phyloP scores from a whole-genome alignment of 2,113 vertebrate genomes.

The Phaethornis superciliosus region DNA sequence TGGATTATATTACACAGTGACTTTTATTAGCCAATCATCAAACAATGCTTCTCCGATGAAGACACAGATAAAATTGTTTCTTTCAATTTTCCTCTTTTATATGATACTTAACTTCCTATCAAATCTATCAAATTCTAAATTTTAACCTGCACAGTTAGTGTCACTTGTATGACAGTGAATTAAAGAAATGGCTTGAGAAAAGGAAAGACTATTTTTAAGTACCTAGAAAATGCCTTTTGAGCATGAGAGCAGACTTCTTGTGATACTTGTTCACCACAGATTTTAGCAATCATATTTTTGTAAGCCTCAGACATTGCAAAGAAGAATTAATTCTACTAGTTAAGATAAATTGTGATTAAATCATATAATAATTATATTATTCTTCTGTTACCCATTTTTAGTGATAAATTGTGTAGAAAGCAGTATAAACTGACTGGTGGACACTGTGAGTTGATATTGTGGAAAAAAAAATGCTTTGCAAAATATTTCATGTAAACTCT shows the following conservation, averaged over 20 bases:
- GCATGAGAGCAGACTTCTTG: not conserved
- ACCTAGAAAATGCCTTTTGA: not conserved
- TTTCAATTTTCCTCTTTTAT: not conserved
- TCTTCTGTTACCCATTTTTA: not conserved
- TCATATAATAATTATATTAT: not conserved
- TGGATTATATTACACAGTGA: not conserved
- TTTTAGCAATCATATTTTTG: not conserved
- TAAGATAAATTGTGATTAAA: not conserved
- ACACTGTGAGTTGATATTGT: not conserved
- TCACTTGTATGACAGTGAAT: not conserved
- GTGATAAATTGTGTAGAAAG: not conserved
- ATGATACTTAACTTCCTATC: not conserved
- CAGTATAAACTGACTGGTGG: not conserved
- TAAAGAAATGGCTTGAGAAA: not conserved
- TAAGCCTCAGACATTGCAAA: not conserved
- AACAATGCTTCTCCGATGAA: not conserved
- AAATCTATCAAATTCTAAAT: not conserved
- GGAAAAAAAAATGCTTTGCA: not conserved
- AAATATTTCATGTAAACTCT: not conserved
- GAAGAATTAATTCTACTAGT: not conserved
- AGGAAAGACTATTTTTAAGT: not conserved
- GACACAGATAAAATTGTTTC: accelerated
- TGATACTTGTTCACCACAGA: not conserved
- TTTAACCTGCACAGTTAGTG: not conserved
- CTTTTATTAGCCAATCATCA: not conserved